Evolutionary conservation across 2,888 invertebrate species (phyloP).

Genomic region (Penaeus monodon): DNA sequence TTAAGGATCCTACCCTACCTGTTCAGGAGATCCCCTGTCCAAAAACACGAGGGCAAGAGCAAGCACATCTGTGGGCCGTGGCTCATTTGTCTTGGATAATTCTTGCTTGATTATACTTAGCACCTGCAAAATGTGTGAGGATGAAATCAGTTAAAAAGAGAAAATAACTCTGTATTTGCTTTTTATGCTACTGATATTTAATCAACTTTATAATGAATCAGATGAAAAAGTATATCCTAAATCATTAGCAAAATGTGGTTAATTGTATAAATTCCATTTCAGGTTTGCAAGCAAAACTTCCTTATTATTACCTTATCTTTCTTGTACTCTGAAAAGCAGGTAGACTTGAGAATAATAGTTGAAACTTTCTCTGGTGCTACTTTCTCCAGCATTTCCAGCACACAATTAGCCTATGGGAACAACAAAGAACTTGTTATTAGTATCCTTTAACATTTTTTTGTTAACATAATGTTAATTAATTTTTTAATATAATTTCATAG

Average conservation of each 20-base stretch:
- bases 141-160: neutral
- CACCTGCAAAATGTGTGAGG: slow-evolving; percentile 31
- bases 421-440: no score
- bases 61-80: slow-evolving; percentile 67
- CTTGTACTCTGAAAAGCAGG: slow-evolving; percentile 74
- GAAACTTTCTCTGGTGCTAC: slow-evolving; percentile 72
- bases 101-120: slow-evolving; percentile 69
- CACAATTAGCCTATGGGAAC: slow-evolving; percentile 61
- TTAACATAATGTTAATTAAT: no score
- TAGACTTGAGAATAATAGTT: slow-evolving; percentile 73
- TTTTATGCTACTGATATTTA: no score
- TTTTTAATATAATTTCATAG: neutral
- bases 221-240: no score
- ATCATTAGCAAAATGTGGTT: no score
- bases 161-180: no score
- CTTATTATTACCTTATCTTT: slow-evolving; percentile 72
- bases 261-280: no score
- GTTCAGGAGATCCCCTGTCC: slow-evolving; percentile 72
- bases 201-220: no score
- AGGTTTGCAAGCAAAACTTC: no score
- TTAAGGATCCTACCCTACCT: slow-evolving; percentile 70
- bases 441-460: neutral
- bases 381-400: slow-evolving; percentile 70
- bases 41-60: slow-evolving; percentile 73
- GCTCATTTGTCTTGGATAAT: slow-evolving; percentile 44